Percentiles rank a stretch among this genome's conserved stretches.
Conservation (phyloP, 1,140 invertebrate genomes). For the Druon quercuslanigerum region DNA sequence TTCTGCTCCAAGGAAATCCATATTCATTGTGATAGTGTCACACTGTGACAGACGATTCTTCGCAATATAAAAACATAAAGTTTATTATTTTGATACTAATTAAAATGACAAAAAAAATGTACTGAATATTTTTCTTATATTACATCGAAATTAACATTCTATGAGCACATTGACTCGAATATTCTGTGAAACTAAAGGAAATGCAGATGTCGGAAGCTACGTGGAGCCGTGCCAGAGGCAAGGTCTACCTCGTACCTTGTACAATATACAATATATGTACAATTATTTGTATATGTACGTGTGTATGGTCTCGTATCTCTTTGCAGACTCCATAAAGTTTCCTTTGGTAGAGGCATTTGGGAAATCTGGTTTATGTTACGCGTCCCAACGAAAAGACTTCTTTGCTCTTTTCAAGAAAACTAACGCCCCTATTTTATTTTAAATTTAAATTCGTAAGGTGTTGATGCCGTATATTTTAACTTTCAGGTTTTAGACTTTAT, state of each 20-base stretch:
- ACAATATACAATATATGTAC: neutral
- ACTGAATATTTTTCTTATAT: neutral
- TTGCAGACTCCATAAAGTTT: slow-evolving; percentile 46
- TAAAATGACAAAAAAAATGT: neutral
- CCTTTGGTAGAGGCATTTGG: slow-evolving; percentile 46
- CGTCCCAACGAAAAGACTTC: slow-evolving; percentile 25
- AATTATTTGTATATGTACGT: slow-evolving; percentile 33
- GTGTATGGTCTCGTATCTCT: slow-evolving; percentile 31
- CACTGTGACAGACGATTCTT: no score
- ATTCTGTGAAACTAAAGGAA: slow-evolving; percentile 10
- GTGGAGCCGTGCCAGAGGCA: slow-evolving; percentile 6
- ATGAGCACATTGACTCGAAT: neutral
- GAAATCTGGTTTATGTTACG: slow-evolving; percentile 57
- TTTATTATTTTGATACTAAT: neutral
- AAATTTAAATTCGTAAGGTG: neutral
- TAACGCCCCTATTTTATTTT: neutral
- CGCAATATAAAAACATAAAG: no score
- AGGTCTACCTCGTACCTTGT: neutral
- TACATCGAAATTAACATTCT: neutral
- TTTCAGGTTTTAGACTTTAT: no score
- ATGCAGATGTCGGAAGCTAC: slow-evolving; percentile 8
- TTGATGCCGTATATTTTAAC: neutral
- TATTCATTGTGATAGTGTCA: no score
- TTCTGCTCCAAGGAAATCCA: no score
- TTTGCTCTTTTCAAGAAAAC: neutral